A percentile compares a stretch with the other conserved stretches of the same genome.
These are phyloP conservation scores for Dendrocincla fuliginosa DNA, from an alignment of 2,797 vertebrate species.

Conservation along the genomic window DNA sequence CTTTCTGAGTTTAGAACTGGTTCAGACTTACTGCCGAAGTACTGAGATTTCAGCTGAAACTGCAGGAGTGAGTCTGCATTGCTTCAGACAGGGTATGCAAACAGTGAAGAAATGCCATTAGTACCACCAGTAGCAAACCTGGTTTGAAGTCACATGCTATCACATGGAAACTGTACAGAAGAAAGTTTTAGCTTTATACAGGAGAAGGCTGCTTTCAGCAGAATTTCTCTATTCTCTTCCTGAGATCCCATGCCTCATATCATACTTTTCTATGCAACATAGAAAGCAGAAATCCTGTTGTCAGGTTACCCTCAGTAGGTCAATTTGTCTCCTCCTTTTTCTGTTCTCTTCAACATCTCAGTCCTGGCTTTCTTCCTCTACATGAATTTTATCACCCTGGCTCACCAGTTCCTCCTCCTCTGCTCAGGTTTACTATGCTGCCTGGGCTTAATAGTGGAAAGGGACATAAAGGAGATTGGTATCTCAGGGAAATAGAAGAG, in stretches of 20 bases:
- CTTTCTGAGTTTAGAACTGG: background rate
- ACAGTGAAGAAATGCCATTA: background rate
- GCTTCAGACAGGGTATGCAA: background rate
- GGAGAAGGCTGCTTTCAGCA: background rate
- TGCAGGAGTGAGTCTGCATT: background rate
- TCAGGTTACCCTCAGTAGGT: background rate
- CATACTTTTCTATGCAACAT: background rate
- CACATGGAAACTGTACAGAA: background rate
- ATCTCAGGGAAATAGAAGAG: background rate
- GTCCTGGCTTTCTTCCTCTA: background rate
- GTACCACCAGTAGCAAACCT: background rate
- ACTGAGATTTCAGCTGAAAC: background rate
- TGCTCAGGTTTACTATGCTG: background rate
- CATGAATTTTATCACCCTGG: background rate
- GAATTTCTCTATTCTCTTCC: background rate
- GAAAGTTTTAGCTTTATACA: background rate
- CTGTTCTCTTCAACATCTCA: background rate
- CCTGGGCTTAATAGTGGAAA: background rate
- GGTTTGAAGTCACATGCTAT: background rate
- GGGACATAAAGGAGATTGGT: background rate
- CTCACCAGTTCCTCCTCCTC: background rate
- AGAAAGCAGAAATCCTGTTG: background rate
- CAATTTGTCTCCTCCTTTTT: background rate
- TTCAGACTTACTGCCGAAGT: background rate
- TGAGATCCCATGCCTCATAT: background rate